Evolutionary conservation across 1,140 invertebrate genomes (phyloP).

Genomic region (Pygmarrhopalites habei): DNA sequence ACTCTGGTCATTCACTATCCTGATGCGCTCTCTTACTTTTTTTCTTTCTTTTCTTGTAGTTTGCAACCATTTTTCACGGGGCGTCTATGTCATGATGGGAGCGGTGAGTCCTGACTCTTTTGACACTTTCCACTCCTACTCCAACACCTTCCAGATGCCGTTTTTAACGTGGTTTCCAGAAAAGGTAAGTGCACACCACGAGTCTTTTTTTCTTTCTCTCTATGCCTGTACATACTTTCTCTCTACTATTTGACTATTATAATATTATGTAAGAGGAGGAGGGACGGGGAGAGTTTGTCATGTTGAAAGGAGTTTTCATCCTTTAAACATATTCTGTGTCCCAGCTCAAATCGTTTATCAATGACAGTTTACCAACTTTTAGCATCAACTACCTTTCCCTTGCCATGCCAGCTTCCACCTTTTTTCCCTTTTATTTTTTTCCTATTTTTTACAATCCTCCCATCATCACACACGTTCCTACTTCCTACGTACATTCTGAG

Average conservation of each 20-base stretch:
- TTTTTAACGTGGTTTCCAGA: slow-evolving; percentile 90
- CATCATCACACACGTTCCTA: too few relatives aligned
- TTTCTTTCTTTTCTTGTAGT: slow-evolving; percentile 62
- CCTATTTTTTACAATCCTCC: too few relatives aligned
- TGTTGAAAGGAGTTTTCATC: too few relatives aligned
- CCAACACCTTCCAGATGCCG: slow-evolving; percentile 93
- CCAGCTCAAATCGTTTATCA: slow-evolving; percentile 9
- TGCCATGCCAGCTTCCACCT: too few relatives aligned
- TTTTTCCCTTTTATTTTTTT: too few relatives aligned
- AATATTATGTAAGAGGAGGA: too few relatives aligned
- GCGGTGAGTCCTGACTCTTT: slow-evolving; percentile 86
- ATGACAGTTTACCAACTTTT: slow-evolving; percentile 11
- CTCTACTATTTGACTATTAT: too few relatives aligned
- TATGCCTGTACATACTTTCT: too few relatives aligned
- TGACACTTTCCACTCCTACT: slow-evolving; percentile 88
- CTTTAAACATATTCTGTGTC: too few relatives aligned
- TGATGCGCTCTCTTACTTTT: slow-evolving; percentile 9
- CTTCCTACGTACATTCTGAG: too few relatives aligned
- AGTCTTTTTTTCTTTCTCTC: not conserved
- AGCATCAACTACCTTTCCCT: slow-evolving; percentile 3
- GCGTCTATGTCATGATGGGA: slow-evolving; percentile 82
- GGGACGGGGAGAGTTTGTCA: too few relatives aligned
- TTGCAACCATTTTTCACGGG: slow-evolving; percentile 81
- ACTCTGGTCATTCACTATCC: not conserved
- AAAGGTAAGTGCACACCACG: slow-evolving; percentile 59